These are phyloP conservation scores for Halisarca cf. caerulea DNA, from an alignment of 37 sponge, comb jelly and placozoan genomes.

Conservation along the genomic window DNA sequence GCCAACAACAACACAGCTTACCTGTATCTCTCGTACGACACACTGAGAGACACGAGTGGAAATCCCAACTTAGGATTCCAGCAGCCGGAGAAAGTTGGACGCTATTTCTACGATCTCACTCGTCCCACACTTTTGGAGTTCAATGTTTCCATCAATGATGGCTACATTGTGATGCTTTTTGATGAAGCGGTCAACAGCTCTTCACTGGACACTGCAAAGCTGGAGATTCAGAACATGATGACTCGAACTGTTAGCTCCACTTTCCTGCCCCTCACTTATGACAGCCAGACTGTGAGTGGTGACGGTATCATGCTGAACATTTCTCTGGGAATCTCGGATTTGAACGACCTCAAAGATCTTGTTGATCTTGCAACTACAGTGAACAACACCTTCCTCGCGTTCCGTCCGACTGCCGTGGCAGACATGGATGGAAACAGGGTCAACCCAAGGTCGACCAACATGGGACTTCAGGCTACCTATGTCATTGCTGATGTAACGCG, in stretches of 20 bases:
- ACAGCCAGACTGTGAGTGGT: constrained; percentile 41
- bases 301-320: constrained; percentile 52
- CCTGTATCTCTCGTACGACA: constrained; percentile 45
- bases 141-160: constrained; percentile 74
- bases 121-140: constrained; percentile 63
- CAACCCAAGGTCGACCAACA: constrained; percentile 12
- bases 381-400: constrained; percentile 59
- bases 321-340: constrained; percentile 50
- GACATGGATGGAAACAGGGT: constrained; percentile 74
- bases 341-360: constrained; percentile 75
- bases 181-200: constrained; percentile 68
- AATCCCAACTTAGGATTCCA: constrained; percentile 45
- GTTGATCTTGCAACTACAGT: constrained; percentile 56
- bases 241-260: background rate
- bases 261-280: constrained; percentile 17
- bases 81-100: constrained; percentile 25
- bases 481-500: constrained; percentile 66
- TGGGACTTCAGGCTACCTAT: constrained; percentile 42
- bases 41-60: constrained; percentile 70
- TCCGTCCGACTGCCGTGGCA: constrained; percentile 3
- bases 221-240: constrained; percentile 45
- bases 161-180: constrained; percentile 68
- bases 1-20: constrained; percentile 55
- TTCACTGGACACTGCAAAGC: constrained; percentile 35
- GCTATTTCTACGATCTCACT: constrained; percentile 66